Conservation (phyloP, 2,797 vertebrate genomes). For the Zalophus californianus region DNA sequence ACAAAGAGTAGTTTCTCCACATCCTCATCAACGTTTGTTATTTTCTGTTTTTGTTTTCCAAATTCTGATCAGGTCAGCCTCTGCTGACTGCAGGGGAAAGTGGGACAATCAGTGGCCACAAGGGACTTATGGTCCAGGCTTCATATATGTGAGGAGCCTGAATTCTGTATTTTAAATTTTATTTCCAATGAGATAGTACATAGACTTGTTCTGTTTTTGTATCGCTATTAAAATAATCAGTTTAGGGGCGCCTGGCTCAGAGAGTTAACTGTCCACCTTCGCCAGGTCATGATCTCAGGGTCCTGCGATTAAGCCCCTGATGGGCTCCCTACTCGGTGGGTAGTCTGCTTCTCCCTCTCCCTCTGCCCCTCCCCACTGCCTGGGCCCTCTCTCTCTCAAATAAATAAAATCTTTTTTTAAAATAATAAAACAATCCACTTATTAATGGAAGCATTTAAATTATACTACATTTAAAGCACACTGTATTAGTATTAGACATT, state of each 20-base stretch:
- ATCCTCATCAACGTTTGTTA: background rate
- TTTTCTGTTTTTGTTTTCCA: conserved; percentile 35
- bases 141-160: background rate
- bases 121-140: background rate
- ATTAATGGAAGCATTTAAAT: conserved; percentile 2
- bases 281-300: background rate
- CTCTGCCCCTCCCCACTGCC: background rate
- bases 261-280: background rate
- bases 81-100: background rate
- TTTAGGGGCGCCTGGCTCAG: background rate
- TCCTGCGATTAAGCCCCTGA: background rate
- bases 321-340: background rate
- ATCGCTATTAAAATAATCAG: background rate
- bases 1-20: background rate
- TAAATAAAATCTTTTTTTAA: background rate
- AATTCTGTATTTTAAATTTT: conserved; percentile 11
- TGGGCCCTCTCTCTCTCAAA: background rate
- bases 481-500: background rate
- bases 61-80: background rate
- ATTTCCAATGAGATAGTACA: background rate
- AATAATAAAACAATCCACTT: background rate
- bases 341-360: background rate
- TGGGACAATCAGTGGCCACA: background rate
- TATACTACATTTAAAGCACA: background rate
- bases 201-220: background rate